Conservation (phyloP, 1,140 invertebrate genomes). For the Gerris buenoi region DNA sequence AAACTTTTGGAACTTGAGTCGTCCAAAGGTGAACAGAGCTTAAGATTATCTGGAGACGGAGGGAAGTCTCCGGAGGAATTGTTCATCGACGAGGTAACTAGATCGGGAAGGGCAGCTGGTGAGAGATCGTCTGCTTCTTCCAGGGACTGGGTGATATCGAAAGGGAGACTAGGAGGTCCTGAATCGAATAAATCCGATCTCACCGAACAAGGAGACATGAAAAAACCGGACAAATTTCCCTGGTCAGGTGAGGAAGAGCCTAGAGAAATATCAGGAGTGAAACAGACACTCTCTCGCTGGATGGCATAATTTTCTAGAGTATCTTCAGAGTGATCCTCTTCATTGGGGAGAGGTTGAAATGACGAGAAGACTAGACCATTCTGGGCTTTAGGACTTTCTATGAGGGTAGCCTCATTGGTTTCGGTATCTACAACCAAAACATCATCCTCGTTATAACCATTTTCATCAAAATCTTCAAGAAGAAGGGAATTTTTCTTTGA, state of each 20-base stretch:
- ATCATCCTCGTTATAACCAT: slow-evolving; percentile 30
- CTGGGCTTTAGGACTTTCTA: slow-evolving; percentile 29
- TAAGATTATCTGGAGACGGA: not conserved
- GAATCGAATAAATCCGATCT: slow-evolving; percentile 19
- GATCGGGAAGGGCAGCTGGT: slow-evolving; percentile 5
- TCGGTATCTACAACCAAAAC: slow-evolving; percentile 37
- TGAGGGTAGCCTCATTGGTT: slow-evolving; percentile 36
- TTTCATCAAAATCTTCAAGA: slow-evolving; percentile 19
- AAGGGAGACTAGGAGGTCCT: slow-evolving; percentile 19
- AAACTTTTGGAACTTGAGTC: not conserved
- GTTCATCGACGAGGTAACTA: slow-evolving; percentile 11
- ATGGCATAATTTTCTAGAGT: slow-evolving; percentile 11
- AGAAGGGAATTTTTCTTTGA: slow-evolving; percentile 13
- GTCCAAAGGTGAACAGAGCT: not conserved
- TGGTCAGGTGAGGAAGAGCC: slow-evolving; percentile 23
- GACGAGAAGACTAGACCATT: slow-evolving; percentile 21
- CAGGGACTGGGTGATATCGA: slow-evolving; percentile 15
- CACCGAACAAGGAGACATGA: slow-evolving; percentile 22
- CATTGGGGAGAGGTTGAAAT: not conserved
- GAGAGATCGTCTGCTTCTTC: slow-evolving; percentile 21
- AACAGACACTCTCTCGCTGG: slow-evolving; percentile 12
- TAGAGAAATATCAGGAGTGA: slow-evolving; percentile 13
- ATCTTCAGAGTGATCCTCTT: slow-evolving; percentile 5
- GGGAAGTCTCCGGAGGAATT: not conserved
- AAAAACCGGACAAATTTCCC: slow-evolving; percentile 27